Evolutionary conservation across 2,888 invertebrate genomes (phyloP).

Genomic region (Melikaiella ostensackeni): DNA sequence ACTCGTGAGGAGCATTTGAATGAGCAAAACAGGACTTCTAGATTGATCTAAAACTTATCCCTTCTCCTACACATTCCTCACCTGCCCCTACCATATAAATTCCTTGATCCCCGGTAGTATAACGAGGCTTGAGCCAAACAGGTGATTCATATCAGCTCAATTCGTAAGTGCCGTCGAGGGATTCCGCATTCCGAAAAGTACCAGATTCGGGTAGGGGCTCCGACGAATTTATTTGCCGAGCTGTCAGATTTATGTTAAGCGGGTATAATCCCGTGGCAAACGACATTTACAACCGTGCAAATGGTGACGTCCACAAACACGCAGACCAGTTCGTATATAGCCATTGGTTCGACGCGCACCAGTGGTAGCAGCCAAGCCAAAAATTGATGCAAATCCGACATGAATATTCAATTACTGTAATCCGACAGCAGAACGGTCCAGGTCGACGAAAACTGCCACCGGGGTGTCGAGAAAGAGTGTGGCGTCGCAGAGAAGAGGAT

Average conservation of each 20-base stretch:
- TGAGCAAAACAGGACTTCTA: no score
- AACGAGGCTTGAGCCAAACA: no score
- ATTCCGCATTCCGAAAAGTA: background rate
- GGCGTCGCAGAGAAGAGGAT: conserved; percentile 38
- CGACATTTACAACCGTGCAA: conserved; percentile 58
- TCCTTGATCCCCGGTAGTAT: no score
- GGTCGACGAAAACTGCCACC: conserved; percentile 52
- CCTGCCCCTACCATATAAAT: no score
- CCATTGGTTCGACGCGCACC: conserved; percentile 47
- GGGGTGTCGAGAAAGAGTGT: conserved; percentile 47
- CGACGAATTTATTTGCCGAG: conserved; percentile 50
- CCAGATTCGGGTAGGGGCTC: conserved; percentile 40
- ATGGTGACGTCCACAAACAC: conserved; percentile 57
- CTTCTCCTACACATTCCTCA: no score
- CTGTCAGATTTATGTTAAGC: conserved; percentile 62
- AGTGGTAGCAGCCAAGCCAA: conserved; percentile 54
- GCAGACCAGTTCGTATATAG: conserved; percentile 41
- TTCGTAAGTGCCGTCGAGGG: background rate
- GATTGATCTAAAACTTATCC: no score
- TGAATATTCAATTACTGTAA: conserved; percentile 71
- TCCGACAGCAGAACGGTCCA: conserved; percentile 57
- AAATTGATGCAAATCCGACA: conserved; percentile 68
- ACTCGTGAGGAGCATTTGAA: no score
- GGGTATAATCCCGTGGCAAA: conserved; percentile 59
- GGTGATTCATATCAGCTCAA: background rate